Evolutionary conservation across 2,888 invertebrate species (phyloP), one percentile per base, ranked within the genome.

Genomic region (Ophion obscuratus): DNA sequence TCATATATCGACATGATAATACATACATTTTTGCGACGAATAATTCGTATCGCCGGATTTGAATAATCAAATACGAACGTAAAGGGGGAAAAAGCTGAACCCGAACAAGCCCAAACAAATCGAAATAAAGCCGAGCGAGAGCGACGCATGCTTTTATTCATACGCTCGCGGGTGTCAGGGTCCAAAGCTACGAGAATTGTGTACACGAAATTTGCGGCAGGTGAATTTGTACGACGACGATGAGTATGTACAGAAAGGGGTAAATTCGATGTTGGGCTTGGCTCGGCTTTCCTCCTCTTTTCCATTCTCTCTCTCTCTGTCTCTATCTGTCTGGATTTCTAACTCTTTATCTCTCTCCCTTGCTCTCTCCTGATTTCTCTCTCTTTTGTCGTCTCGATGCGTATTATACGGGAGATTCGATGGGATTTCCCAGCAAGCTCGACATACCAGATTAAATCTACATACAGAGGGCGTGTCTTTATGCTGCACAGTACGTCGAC

Each of bases 361-460:
- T 5, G 3, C 40, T 40, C 40, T 7, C 40, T 40, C 40, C 9
- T 5, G 6, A 6, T 40, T 9, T 40, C 7, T 6, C 40, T 40
- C 40, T 6, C 40, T 40, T 40, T 40, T 40, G 27, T 40, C 44
- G 66, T 81, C 75, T 83, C 81, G 80, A 76, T 81, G 70, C 80
- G 84, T 82, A 87, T 85, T 88, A 87, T 84, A 85, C 47, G 70
- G 67, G 85, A 84, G 76, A 68, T 85, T 82, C 77, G 10, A 62
- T 82, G 78, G 85, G 76, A 85, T 85, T 84, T 79, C 27, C 82
- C 64, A 68, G 77, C 78, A 68, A 81, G 78, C 83, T 81, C 70
- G 74, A 76, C 83, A 64, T 81, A 81, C 78, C 62, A 83, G 88
- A 88, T 88, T 87, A 81, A 88, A 88, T 88, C 84, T 87, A 78